phyloP scores from a whole-genome alignment of 1,140 invertebrate species.

The Bathynomus jamesi region DNA sequence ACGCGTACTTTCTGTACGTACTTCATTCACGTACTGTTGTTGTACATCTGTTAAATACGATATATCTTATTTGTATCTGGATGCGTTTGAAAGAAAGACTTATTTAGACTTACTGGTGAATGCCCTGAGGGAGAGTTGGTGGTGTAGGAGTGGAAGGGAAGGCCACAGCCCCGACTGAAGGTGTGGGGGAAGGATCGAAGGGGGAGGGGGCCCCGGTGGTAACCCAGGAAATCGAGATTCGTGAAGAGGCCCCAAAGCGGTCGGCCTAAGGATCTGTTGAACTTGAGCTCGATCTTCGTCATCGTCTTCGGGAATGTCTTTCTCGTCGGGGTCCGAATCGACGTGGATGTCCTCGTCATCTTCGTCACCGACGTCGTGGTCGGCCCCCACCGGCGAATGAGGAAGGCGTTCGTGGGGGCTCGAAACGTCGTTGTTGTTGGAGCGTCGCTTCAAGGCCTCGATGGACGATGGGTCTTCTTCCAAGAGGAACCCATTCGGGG shows the following conservation, averaged over 20 bases:
- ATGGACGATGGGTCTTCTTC: neutral
- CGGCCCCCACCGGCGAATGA: constrained; percentile 7
- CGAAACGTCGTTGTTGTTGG: neutral
- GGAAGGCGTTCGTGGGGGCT: neutral
- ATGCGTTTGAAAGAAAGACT: too few relatives aligned
- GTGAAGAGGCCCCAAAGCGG: constrained; percentile 11
- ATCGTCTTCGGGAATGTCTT: constrained; percentile 12
- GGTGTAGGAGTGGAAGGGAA: constrained; percentile 32
- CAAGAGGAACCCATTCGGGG: neutral
- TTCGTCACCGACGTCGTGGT: constrained; percentile 11
- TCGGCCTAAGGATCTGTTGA: constrained; percentile 8
- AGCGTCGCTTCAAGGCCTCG: neutral
- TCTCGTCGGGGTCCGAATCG: constrained; percentile 18
- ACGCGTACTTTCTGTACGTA: too few relatives aligned
- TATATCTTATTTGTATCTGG: too few relatives aligned
- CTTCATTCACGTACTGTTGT: too few relatives aligned
- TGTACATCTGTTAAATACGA: too few relatives aligned
- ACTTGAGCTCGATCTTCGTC: constrained; percentile 9
- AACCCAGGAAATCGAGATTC: constrained; percentile 14
- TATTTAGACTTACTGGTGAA: constrained; percentile 24
- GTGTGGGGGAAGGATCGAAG: constrained; percentile 9
- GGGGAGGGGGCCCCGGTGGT: constrained; percentile 3
- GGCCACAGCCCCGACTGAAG: constrained; percentile 30
- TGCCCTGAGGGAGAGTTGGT: constrained; percentile 34
- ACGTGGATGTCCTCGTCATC: constrained; percentile 19